A percentile compares a stretch with the other conserved stretches of the same genome.
Evolutionary conservation across 2,888 invertebrate species (phyloP).

Genomic region (Lysandra coridon): DNA sequence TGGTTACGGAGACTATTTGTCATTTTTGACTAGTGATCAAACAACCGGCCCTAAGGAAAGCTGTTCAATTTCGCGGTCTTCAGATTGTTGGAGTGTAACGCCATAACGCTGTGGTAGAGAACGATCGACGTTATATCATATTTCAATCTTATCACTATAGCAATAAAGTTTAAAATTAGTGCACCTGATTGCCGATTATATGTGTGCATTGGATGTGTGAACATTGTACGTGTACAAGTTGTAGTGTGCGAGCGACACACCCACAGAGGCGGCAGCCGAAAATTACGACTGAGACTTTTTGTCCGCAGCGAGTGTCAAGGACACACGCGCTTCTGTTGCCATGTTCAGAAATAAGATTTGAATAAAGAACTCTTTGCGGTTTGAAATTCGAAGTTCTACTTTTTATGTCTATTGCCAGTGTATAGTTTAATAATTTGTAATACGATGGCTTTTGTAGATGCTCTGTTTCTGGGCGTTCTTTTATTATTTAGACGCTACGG

Average conservation of each 20-base stretch:
- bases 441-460: not conserved
- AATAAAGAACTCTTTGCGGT: slow-evolving; percentile 27
- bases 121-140: not conserved
- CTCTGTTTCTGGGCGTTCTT: not conserved
- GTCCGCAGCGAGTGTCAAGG: slow-evolving; percentile 77
- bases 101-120: not conserved
- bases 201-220: not conserved
- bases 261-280: slow-evolving; percentile 65
- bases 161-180: not conserved
- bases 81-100: not conserved
- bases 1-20: no score
- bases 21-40: no score
- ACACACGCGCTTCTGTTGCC: slow-evolving; percentile 65
- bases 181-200: not conserved
- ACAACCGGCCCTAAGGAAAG: no score
- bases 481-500: not conserved
- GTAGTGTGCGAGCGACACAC: slow-evolving; percentile 64
- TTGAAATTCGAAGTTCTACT: slow-evolving; percentile 9
- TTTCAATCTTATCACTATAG: not conserved
- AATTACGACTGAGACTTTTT: slow-evolving; percentile 72
- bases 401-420: not conserved
- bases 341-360: slow-evolving; percentile 45
- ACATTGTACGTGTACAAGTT: slow-evolving; percentile 33
- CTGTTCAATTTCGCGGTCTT: not conserved
- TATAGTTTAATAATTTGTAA: not conserved